Evolutionary conservation across 2,888 invertebrate species (phyloP).

Genomic region (Mesorhabditis belari): DNA sequence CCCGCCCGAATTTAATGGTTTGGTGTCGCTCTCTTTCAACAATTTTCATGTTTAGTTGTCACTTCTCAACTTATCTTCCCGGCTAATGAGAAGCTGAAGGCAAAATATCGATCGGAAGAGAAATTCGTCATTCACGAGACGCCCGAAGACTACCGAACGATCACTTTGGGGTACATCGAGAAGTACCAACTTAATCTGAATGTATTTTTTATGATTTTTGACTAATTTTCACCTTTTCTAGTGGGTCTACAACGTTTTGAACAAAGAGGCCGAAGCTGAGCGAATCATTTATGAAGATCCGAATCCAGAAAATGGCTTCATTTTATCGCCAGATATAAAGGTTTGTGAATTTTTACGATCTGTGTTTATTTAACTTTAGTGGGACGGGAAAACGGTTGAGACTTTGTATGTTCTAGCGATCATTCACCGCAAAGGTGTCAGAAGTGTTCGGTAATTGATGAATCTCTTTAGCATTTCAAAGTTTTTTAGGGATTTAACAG

Average conservation of each 20-base stretch:
- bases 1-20: conserved; percentile 26
- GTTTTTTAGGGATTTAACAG: conserved; percentile 65
- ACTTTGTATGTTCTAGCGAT: conserved; percentile 80
- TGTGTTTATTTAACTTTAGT: conserved; percentile 54
- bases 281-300: conserved; percentile 76
- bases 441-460: conserved; percentile 65
- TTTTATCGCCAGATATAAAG: conserved; percentile 85
- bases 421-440: conserved; percentile 67
- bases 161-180: conserved; percentile 72
- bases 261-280: conserved; percentile 81
- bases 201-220: conserved; percentile 15
- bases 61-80: conserved; percentile 86
- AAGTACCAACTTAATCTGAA: conserved; percentile 54
- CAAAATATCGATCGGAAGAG: conserved; percentile 73
- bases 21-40: not conserved
- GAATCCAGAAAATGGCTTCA: conserved; percentile 73
- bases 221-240: conserved; percentile 57
- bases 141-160: conserved; percentile 69
- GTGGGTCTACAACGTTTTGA: conserved; percentile 95
- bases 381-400: conserved; percentile 74
- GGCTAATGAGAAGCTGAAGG: conserved; percentile 82
- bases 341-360: conserved; percentile 12
- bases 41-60: conserved; percentile 62
- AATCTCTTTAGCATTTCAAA: not conserved
- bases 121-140: conserved; percentile 76